Conservation (phyloP, 1,140 invertebrate genomes). For the Leptinotarsa defecta region DNA sequence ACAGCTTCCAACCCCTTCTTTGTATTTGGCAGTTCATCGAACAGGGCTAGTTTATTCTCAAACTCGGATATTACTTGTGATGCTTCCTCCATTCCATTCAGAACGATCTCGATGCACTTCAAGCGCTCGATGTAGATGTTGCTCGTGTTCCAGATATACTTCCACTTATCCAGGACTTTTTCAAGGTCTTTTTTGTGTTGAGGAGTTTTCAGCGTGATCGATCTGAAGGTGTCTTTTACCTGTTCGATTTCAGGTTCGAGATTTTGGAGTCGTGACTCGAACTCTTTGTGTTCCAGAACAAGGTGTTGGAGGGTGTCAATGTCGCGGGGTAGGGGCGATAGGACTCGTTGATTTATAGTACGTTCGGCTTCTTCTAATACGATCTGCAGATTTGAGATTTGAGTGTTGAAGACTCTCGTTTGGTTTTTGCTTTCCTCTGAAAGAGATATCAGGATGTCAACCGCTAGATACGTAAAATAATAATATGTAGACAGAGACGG, state of each 20-base stretch:
- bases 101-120: constrained; percentile 88
- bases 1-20: constrained; percentile 72
- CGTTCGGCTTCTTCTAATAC: constrained; percentile 85
- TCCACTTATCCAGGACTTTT: constrained; percentile 88
- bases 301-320: constrained; percentile 84
- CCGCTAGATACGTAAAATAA: no score
- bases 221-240: constrained; percentile 80
- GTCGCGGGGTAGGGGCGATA: constrained; percentile 81
- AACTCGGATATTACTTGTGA: constrained; percentile 86
- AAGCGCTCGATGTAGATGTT: constrained; percentile 87
- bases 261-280: constrained; percentile 72
- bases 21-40: constrained; percentile 81
- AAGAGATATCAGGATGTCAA: constrained; percentile 24
- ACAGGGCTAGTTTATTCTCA: constrained; percentile 86
- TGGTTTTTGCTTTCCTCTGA: constrained; percentile 87
- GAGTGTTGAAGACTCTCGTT: constrained; percentile 82
- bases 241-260: constrained; percentile 81
- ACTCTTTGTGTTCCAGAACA: constrained; percentile 88
- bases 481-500: no score
- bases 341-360: constrained; percentile 77
- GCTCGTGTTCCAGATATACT: constrained; percentile 83
- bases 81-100: constrained; percentile 88
- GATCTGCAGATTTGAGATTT: constrained; percentile 78
- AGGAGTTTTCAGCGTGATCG: constrained; percentile 83
- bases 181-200: constrained; percentile 88